phyloP scores from a whole-genome alignment of 2,797 vertebrate species.

The Lepus oiostolus region DNA sequence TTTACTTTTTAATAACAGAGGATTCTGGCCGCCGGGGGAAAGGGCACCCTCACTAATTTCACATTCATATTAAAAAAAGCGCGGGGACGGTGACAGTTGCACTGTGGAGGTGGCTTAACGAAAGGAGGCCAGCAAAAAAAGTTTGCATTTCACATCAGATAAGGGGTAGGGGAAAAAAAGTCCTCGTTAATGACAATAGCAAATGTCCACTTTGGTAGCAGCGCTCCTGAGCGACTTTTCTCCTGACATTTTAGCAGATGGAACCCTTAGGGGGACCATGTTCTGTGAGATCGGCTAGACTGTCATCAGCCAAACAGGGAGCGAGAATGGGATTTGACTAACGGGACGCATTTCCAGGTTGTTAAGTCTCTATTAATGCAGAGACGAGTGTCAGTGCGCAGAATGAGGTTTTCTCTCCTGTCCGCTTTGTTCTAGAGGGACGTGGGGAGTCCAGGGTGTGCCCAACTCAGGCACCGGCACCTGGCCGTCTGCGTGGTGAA shows the following conservation, averaged over 20 bases:
- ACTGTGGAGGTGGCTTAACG: conserved; percentile 87
- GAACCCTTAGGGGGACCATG: conserved; percentile 71
- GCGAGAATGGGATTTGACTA: conserved; percentile 61
- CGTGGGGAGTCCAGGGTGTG: fast-evolving
- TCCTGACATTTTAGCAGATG: conserved; percentile 71
- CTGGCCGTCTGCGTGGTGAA: not conserved
- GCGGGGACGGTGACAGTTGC: conserved; percentile 89
- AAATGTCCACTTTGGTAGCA: conserved; percentile 84
- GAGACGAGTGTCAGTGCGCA: not conserved
- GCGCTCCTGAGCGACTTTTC: conserved; percentile 67
- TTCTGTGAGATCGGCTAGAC: conserved; percentile 48
- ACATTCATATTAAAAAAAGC: conserved; percentile 92
- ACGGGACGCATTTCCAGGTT: conserved; percentile 61
- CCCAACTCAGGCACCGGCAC: not conserved
- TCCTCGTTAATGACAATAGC: conserved; percentile 81
- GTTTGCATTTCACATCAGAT: conserved; percentile 84
- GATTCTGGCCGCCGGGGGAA: conserved; percentile 93
- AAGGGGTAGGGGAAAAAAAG: conserved; percentile 60
- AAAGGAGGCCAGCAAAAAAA: conserved; percentile 82
- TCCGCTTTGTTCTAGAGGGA: conserved; percentile 12
- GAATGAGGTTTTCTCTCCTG: not conserved
- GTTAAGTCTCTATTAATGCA: conserved; percentile 75
- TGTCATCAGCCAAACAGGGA: conserved; percentile 71
- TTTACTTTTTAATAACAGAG: conserved; percentile 96
- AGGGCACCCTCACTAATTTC: conserved; percentile 93